Evolutionary conservation across 2,797 vertebrate genomes (phyloP).

Genomic region (Coracias cyanogaster): DNA sequence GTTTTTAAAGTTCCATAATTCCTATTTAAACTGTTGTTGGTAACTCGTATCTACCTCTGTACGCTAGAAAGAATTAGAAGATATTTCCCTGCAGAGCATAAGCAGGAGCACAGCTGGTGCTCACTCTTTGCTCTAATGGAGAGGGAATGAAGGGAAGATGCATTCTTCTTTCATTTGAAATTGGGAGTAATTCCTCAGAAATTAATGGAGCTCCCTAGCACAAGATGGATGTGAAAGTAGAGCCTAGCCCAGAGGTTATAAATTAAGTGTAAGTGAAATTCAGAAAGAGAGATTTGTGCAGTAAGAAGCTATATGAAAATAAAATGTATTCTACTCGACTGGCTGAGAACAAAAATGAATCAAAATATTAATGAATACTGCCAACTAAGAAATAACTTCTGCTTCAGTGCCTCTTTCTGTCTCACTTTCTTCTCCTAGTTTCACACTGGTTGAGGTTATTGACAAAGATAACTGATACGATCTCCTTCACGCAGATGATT

Average conservation of each 20-base stretch:
- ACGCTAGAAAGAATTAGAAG: not conserved
- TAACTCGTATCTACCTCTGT: not conserved
- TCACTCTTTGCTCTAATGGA: not conserved
- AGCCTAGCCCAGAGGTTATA: not conserved
- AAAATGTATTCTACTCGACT: not conserved
- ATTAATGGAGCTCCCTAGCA: constrained; percentile 7
- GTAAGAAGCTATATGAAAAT: constrained; percentile 22
- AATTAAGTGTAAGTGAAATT: constrained; percentile 30
- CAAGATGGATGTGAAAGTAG: constrained; percentile 10
- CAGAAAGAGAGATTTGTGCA: not conserved
- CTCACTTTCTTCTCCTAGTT: not conserved
- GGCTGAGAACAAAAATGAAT: constrained; percentile 45
- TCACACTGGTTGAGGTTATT: not conserved
- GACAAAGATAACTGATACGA: not conserved
- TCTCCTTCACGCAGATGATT: not conserved
- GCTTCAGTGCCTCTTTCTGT: constrained; percentile 12
- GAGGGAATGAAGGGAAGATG: not conserved
- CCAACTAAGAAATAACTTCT: constrained; percentile 44
- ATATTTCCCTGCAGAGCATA: not conserved
- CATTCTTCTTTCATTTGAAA: not conserved
- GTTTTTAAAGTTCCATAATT: not conserved
- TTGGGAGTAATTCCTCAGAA: constrained; percentile 12
- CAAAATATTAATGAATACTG: constrained; percentile 32
- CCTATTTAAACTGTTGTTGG: not conserved
- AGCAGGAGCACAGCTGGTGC: not conserved